Evolutionary conservation across 1,140 invertebrate species (phyloP), one percentile per base, ranked within the genome.

Genomic region (Drosophila setifemur): DNA sequence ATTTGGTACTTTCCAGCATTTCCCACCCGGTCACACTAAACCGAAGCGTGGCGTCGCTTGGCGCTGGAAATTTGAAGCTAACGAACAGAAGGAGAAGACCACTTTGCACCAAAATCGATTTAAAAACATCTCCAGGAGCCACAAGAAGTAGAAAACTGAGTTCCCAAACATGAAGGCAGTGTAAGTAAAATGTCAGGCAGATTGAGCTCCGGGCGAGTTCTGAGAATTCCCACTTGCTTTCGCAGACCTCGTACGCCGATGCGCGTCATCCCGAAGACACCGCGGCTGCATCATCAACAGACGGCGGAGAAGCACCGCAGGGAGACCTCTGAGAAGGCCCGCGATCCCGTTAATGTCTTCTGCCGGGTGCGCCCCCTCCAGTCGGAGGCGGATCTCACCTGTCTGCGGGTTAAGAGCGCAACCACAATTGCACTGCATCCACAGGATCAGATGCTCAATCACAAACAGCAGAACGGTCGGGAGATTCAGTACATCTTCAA

Each of bases 331-430:
- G 72, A 54, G 2, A 83, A 68, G 23, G 63, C 60, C 16, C 60
- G 71, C 21, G 88, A 90, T 75, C 95, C 96, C 0, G 95, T 97
- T 0, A 93, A 97, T 92, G 96, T 98, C 1, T 98, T 93, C 83
- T 97, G 96, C 83, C 92, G 97, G 31, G 90, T 97, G 23, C 92
- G 95, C 9, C 96, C 96, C 0, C 91, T 96, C 75, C 93, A 95
- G 67, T 92, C 93, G 63, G 90, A 92, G 8, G 92, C 89, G 33
- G 95, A 95, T 88, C 68, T 91, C 11, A 92, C 93, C 0, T 97
- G 96, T 90, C 93, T 98, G 57, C 94, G 93, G 85, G 92, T 96
- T 25, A 88, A 95, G 39, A 95, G 94, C 37, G 92, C 94, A 0
- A 94, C 93, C 12, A 94, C 93, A 7, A 88, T 90, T 11, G 64